A percentile compares a stretch with the other conserved stretches of the same genome.
Evolutionary conservation across 2,888 invertebrate species (phyloP).

Genomic region (Nemotelus pantherinus): DNA sequence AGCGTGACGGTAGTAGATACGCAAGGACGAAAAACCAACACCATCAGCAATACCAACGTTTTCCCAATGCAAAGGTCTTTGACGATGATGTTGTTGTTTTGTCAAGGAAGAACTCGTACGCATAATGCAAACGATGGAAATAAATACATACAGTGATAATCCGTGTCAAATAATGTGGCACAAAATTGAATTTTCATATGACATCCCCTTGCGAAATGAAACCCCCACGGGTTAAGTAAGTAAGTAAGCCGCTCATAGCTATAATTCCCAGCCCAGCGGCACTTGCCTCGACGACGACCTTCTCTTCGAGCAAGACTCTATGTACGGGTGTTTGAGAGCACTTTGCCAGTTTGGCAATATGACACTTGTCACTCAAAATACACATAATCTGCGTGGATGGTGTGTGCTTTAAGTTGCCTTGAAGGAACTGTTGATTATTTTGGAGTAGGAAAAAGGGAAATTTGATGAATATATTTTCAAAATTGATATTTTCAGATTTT

Average conservation of each 20-base stretch:
- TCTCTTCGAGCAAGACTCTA: no score
- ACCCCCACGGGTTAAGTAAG: slow-evolving; percentile 45
- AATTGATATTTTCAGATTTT: not conserved
- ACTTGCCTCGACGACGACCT: slow-evolving; percentile 14
- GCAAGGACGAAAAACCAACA: not conserved
- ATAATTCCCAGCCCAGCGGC: slow-evolving; percentile 10
- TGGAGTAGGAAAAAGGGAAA: no score
- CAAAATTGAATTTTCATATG: slow-evolving; percentile 64
- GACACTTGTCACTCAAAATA: slow-evolving; percentile 49
- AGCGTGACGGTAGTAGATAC: not conserved
- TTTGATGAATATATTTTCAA: not conserved
- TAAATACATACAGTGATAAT: slow-evolving; percentile 46
- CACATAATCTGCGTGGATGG: slow-evolving; percentile 47
- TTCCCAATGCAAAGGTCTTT: not conserved
- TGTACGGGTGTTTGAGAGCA: not conserved
- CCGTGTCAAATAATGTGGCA: slow-evolving; percentile 59
- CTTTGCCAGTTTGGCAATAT: slow-evolving; percentile 6
- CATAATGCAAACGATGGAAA: slow-evolving; percentile 34
- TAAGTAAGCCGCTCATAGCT: slow-evolving; percentile 37
- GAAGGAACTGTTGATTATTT: not conserved
- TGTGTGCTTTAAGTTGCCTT: slow-evolving; percentile 45
- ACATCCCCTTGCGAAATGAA: slow-evolving; percentile 44
- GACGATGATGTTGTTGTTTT: slow-evolving; percentile 33
- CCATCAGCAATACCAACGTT: not conserved
- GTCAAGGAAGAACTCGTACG: slow-evolving; percentile 24